Evolutionary conservation across 2,113 vertebrate genomes (phyloP).

Genomic region (Artemisiospiza belli): DNA sequence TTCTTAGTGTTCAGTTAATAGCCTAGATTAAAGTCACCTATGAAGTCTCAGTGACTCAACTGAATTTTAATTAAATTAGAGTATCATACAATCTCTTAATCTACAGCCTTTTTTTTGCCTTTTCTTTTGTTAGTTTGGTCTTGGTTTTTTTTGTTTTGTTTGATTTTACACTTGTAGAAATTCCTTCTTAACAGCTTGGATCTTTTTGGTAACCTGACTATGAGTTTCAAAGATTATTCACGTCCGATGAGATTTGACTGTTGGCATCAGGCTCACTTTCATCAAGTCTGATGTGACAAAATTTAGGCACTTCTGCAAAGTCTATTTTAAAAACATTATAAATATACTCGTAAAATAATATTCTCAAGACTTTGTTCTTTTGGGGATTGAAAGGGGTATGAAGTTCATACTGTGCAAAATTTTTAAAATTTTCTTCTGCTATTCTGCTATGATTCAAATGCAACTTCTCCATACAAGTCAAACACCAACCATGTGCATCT

Average conservation of each 20-base stretch:
- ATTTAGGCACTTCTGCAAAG: constrained; percentile 89
- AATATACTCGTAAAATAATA: constrained; percentile 85
- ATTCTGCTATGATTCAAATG: constrained; percentile 74
- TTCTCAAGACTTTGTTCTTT: constrained; percentile 84
- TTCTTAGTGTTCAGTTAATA: constrained; percentile 77
- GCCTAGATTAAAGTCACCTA: constrained; percentile 83
- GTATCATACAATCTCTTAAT: constrained; percentile 77
- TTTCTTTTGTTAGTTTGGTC: constrained; percentile 56
- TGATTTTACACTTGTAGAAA: constrained; percentile 62
- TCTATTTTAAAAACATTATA: constrained; percentile 85
- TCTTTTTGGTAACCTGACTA: constrained; percentile 74
- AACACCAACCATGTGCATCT: constrained; percentile 73
- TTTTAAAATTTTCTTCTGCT: constrained; percentile 71
- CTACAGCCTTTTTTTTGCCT: constrained; percentile 64
- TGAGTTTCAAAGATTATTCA: constrained; percentile 71
- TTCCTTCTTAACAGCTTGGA: constrained; percentile 67
- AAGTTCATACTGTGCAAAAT: constrained; percentile 84
- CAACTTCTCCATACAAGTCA: constrained; percentile 75
- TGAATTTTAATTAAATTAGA: constrained; percentile 80
- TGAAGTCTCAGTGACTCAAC: constrained; percentile 75
- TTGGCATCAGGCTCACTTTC: constrained; percentile 76
- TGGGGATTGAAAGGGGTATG: constrained; percentile 72
- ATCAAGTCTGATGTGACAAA: constrained; percentile 85
- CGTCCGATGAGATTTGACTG: constrained; percentile 64
- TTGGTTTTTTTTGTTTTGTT: neutral